A percentile compares a stretch with the other conserved stretches of the same genome.
phyloP scores from a whole-genome alignment of 2,888 invertebrate genomes.

The Gymnosoma rotundatum region DNA sequence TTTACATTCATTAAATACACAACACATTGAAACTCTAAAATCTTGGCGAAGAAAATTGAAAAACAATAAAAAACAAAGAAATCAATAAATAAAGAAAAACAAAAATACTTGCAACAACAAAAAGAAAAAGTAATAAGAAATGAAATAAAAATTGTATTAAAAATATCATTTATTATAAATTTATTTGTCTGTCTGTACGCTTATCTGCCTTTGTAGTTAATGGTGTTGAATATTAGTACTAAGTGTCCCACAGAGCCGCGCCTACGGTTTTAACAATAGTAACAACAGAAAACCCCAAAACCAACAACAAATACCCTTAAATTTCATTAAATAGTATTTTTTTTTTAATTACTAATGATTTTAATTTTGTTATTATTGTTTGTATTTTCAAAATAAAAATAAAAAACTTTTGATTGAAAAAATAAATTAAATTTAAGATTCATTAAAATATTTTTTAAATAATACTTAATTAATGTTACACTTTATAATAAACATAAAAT shows the following conservation, averaged over 20 bases:
- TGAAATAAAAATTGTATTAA: slow-evolving; percentile 36
- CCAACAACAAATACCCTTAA: slow-evolving; percentile 47
- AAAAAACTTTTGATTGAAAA: slow-evolving; percentile 15
- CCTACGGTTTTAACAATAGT: slow-evolving; percentile 51
- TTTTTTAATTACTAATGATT: slow-evolving; percentile 65
- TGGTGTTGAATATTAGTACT: slow-evolving; percentile 57
- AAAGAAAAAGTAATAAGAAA: not conserved
- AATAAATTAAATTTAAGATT: slow-evolving; percentile 61
- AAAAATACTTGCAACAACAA: not conserved
- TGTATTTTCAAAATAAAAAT: slow-evolving; percentile 15
- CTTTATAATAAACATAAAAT: slow-evolving; percentile 72
- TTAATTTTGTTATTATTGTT: slow-evolving; percentile 14
- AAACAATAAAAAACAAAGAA: slow-evolving; percentile 37
- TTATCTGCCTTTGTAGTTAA: not conserved
- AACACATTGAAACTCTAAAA: slow-evolving; percentile 49
- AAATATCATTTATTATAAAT: slow-evolving; percentile 66
- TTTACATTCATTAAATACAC: slow-evolving; percentile 43
- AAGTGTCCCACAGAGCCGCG: slow-evolving; percentile 68
- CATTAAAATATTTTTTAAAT: slow-evolving; percentile 64
- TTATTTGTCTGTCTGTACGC: slow-evolving; percentile 15
- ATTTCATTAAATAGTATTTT: slow-evolving; percentile 66
- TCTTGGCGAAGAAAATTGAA: slow-evolving; percentile 57
- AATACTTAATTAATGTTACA: slow-evolving; percentile 81
- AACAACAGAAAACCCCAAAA: slow-evolving; percentile 28
- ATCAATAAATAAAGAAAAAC: slow-evolving; percentile 7